phyloP scores from a whole-genome alignment of 2,113 vertebrate species.

The Nicator chloris region DNA sequence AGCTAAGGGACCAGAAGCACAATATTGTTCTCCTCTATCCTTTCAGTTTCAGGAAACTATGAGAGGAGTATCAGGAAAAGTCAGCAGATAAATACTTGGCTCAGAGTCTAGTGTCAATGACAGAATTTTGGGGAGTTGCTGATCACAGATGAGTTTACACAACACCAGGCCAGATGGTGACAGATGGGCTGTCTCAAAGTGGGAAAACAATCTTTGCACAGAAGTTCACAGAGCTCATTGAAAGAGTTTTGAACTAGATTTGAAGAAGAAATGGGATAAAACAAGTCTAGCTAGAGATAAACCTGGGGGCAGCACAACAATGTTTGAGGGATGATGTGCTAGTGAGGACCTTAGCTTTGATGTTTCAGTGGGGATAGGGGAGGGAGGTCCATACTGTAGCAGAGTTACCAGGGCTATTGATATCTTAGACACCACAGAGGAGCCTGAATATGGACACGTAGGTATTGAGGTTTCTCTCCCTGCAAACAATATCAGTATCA shows the following conservation, averaged over 20 bases:
- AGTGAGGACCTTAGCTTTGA: background rate
- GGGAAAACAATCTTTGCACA: background rate
- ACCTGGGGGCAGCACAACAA: background rate
- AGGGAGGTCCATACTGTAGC: background rate
- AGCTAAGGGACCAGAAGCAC: background rate
- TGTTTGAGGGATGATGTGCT: background rate
- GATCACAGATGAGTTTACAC: background rate
- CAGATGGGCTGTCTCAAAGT: background rate
- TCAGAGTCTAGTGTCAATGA: background rate
- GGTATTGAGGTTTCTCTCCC: background rate
- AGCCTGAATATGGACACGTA: rapidly evolving
- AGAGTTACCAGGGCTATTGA: background rate
- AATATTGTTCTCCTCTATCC: background rate
- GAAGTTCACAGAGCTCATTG: background rate
- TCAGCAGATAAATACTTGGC: background rate
- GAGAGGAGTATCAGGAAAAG: background rate
- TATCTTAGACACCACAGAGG: background rate
- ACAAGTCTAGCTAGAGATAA: background rate
- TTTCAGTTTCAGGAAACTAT: background rate
- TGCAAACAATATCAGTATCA: rapidly evolving
- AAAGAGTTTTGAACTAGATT: background rate
- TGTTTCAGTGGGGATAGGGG: background rate
- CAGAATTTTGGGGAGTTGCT: background rate
- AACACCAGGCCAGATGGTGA: background rate
- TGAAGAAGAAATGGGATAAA: background rate